phyloP scores from a whole-genome alignment of 1,140 invertebrate species.

The Philotrypesis tridentata region DNA sequence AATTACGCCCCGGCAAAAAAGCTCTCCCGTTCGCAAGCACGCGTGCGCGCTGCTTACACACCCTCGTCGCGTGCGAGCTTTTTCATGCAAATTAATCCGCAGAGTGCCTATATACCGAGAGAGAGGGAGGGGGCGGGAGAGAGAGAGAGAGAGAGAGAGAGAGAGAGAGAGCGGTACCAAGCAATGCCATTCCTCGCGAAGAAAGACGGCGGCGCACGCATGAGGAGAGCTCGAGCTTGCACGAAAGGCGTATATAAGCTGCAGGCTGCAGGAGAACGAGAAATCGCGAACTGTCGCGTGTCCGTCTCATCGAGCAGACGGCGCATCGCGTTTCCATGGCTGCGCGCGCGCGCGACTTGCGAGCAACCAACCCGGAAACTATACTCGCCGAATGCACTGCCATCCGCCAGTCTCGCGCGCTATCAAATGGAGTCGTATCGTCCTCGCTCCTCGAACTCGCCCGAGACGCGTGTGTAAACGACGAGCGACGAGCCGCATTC shows the following conservation, averaged over 20 bases:
- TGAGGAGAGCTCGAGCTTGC: too few relatives aligned
- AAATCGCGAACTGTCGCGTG: constrained; percentile 35
- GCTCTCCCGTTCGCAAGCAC: too few relatives aligned
- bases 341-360: neutral
- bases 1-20: too few relatives aligned
- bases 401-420: neutral
- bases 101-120: too few relatives aligned
- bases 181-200: neutral
- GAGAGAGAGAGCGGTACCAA: neutral
- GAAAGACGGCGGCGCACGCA: neutral
- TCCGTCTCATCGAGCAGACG: constrained; percentile 22
- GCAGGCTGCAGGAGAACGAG: too few relatives aligned
- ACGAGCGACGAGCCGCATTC: too few relatives aligned
- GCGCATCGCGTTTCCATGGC: constrained; percentile 39
- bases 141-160: too few relatives aligned
- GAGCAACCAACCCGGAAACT: neutral
- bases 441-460: neutral
- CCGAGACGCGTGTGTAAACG: too few relatives aligned
- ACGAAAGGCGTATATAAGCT: too few relatives aligned
- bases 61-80: neutral
- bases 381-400: neutral
- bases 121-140: too few relatives aligned
- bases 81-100: neutral
- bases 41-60: neutral
- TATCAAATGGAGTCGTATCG: neutral